phyloP scores from a whole-genome alignment of 2,797 vertebrate genomes.

The Cynodonichthys magdalenae region DNA sequence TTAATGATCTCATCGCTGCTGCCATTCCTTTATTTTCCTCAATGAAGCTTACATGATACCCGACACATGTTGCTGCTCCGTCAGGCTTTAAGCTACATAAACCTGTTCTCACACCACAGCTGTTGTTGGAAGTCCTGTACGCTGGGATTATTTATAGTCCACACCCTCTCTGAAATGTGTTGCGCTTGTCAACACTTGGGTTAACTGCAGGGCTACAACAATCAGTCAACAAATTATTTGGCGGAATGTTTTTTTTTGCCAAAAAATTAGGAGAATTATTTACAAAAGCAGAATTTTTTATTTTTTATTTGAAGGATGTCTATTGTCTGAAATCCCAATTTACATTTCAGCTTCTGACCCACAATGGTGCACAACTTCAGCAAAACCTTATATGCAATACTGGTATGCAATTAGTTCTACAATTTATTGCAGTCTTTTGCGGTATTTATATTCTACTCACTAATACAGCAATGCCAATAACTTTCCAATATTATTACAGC shows the following conservation, averaged over 20 bases:
- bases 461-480: no score
- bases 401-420: no score
- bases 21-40: slow-evolving; percentile 6
- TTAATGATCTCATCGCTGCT: slow-evolving; percentile 21
- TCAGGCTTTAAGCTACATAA: background rate
- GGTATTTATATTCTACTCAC: no score
- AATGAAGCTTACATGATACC: slow-evolving; percentile 2
- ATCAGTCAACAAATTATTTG: background rate
- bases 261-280: no score
- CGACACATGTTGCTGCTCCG: slow-evolving; percentile 8
- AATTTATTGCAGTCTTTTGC: no score
- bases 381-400: no score
- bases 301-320: no score
- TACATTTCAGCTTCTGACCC: no score
- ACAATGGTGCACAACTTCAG: no score
- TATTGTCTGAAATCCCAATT: no score
- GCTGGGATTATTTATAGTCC: background rate
- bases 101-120: background rate
- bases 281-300: no score
- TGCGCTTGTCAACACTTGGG: background rate
- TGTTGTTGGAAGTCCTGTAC: slow-evolving; percentile 3
- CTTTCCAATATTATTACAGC: no score
- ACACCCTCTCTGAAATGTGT: background rate
- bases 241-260: background rate
- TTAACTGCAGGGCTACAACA: background rate